Evolutionary conservation across 2,113 vertebrate genomes (phyloP), one percentile per base, ranked within the genome.

Genomic region (Cromileptes altivelis): DNA sequence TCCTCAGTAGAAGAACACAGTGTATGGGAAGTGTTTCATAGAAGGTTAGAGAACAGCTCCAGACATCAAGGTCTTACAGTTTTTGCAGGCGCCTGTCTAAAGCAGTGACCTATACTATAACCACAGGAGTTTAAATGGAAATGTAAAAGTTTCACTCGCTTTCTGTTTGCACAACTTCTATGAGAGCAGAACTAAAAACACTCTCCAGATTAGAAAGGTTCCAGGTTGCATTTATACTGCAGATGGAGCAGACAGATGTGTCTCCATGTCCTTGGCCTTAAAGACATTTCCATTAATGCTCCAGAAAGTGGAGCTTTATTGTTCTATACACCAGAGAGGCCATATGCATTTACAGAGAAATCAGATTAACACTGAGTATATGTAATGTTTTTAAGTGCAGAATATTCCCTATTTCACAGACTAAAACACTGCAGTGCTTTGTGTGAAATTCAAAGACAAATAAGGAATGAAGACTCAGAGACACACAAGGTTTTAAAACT

Each of bases 1-100:
- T 50, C 42, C 15, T 52, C 6, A 50, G 45, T 61, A 65, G 23
- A 77, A 21, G 68, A 80, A 61, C 55, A 75, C 23, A 49, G 19
- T 58, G 21, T 47, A 30, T 50, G 4, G 37, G 45, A 69, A 64
- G 45, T 47, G 33, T 82, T 85, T 81, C 30, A 62, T 9, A 60
- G 85, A 82, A 50, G 72, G 78, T 78, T 42, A 73, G 37, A 58
- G 68, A 56, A 53, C 50, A 61, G 76, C 68, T 74, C 55, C 56
- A 69, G 40, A 81, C 4, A 73, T 69, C 42, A 82, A 72, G n/a
- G 70, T 72, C 12, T 85, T 80, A 70, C 65, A 83, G 58, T 65
- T 75, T 15, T 15, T 17, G 47, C 52, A 37, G 52, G 76, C 14
- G 27, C 6, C 65, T 15, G 8, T 58, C 12, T 56, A 72, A 61